Conservation (phyloP, 2,888 invertebrate genomes). For the Serripes groenlandicus region DNA sequence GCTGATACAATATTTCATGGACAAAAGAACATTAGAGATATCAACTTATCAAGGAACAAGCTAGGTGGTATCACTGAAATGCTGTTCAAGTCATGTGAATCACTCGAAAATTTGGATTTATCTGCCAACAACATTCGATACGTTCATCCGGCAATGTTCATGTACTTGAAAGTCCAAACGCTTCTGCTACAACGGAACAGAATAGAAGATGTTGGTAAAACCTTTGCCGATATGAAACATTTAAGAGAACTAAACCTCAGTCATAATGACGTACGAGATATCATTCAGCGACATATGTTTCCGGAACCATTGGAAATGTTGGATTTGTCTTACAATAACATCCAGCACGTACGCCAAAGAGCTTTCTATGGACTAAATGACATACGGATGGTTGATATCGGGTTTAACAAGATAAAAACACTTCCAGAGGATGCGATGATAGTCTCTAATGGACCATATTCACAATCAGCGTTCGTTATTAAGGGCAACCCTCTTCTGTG, state of each 20-base stretch:
- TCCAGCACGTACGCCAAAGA: slow-evolving; percentile 67
- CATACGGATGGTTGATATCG: slow-evolving; percentile 70
- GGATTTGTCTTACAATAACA: slow-evolving; percentile 70
- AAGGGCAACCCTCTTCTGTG: slow-evolving; percentile 74
- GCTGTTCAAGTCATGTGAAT: slow-evolving; percentile 66
- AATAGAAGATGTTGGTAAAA: slow-evolving; percentile 62
- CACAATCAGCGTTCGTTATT: slow-evolving; percentile 69
- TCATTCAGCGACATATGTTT: slow-evolving; percentile 67
- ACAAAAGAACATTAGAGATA: slow-evolving; percentile 52
- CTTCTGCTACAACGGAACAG: slow-evolving; percentile 69
- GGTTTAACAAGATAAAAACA: slow-evolving; percentile 69
- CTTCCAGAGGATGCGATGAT: slow-evolving; percentile 47
- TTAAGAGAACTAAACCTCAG: slow-evolving; percentile 68
- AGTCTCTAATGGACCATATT: slow-evolving; percentile 56
- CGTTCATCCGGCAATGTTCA: slow-evolving; percentile 68
- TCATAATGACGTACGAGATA: slow-evolving; percentile 63
- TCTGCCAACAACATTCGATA: slow-evolving; percentile 66
- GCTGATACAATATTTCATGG: slow-evolving; percentile 58
- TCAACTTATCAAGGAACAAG: slow-evolving; percentile 64
- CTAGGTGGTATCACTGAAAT: slow-evolving; percentile 58
- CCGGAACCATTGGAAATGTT: slow-evolving; percentile 72
- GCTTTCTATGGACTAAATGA: slow-evolving; percentile 72
- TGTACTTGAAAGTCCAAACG: slow-evolving; percentile 44
- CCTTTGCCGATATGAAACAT: slow-evolving; percentile 55
- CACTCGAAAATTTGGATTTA: slow-evolving; percentile 66